Evolutionary conservation across 2,888 invertebrate species (phyloP), one percentile per base, ranked within the genome.

Genomic region (Epinotia bilunana): DNA sequence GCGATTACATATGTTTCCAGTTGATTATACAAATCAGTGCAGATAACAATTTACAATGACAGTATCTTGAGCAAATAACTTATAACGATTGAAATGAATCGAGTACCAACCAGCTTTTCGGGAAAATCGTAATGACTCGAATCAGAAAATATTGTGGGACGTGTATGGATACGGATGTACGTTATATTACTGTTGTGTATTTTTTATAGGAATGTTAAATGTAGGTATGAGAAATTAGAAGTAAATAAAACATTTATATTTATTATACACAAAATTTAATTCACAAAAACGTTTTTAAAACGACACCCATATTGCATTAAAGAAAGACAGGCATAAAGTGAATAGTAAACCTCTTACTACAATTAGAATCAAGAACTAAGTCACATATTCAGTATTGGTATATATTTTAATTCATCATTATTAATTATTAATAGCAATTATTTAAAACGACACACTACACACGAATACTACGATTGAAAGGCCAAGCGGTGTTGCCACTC

Each of bases 401-500:
- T 79, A 71, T 71, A 80, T 78, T 80, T 80, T 78, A 79, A 80
- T 79, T 80, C 79, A 80, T 77, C 74, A 78, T 77, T 78, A 70
- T 77, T 78, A 78, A 78, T 77, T 78, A 70, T 77, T 78, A 78
- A 86, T 83, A 87, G 83, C 83, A 85, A 82, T 86, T 82, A 84
- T 86, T 85, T 83, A 83, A 84, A 86, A 89, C 67, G 76, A 76
- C 76, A 78, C 78, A 76, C 74, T 76, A 78, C 90, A 90, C 90
- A 90, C 90, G 81, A 89, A 90, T 87, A 92, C 93, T 92, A 91
- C 89, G 82, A 86, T 88, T 92, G 89, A 91, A 92, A 94, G 94
- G 94, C 94, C 94, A 93, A 94, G 93, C 93, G 94, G 94, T 94
- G 93, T 93, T 94, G 93, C 94, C 94, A 94, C 86, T 89, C 86